Evolutionary conservation across 2,888 invertebrate species (phyloP), one percentile per base, ranked within the genome.

Genomic region (Biston stratarius): DNA sequence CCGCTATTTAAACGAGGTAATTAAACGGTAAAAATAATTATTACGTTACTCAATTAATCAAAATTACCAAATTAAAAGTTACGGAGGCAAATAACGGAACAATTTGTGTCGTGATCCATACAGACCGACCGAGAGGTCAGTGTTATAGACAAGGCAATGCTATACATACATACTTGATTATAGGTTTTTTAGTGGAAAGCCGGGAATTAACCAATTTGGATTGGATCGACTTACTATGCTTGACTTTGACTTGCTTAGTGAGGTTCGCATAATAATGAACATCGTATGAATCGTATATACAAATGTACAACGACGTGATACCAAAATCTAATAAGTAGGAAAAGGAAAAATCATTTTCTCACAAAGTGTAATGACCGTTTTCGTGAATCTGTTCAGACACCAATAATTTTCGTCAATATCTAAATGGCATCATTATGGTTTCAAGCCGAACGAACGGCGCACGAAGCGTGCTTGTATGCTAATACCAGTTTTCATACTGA

Each of bases 281-380:
- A n/a, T n/a, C n/a, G n/a, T n/a, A n/a, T n/a, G n/a, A n/a, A n/a
- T n/a, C n/a, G n/a, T n/a, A 24, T 24, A 24, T 1, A 6, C 38
- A 38, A 38, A 38, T 8, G 38, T 38, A 9, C 6, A 8, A 38
- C 9, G 38, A 38, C 6, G 12, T n/a, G n/a, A n/a, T n/a, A n/a
- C 44, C 12, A 6, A n/a, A 1, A n/a, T 12, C 5, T n/a, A 3
- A 5, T 12, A 12, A 12, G 44, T 3, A 44, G 12, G 12, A 44
- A 10, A n/a, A 12, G 11, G 6, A 12, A n/a, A n/a, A 44, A 14
- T n/a, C 14, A 1, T 9, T 53, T 38, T 40, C n/a, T 14, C 9
- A 24, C 57, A 48, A 61, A 53, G 62, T 34, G 56, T 56, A 57
- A 34, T 51, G 63, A 51, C 63, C 57, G 36, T 34, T 49, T 42